Conservation (phyloP, 2,888 invertebrate species). For the Orthosia gothica region DNA sequence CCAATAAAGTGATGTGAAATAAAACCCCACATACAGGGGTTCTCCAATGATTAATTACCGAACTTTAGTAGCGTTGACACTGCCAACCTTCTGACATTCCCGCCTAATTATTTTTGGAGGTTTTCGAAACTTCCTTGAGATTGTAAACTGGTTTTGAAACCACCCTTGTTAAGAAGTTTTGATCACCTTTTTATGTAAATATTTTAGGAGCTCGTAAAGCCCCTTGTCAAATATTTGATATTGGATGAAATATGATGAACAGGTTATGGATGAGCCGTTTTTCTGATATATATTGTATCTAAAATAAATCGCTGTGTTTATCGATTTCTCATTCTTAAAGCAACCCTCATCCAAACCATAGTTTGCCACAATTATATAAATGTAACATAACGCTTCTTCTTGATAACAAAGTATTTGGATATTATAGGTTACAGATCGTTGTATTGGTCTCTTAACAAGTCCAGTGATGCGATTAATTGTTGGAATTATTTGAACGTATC, state of each 20-base stretch:
- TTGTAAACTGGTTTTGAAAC: constrained; percentile 55
- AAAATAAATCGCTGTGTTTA: not conserved
- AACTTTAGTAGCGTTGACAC: constrained; percentile 72
- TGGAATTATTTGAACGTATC: not conserved
- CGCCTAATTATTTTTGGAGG: constrained; percentile 67
- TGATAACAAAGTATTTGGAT: too few species aligned
- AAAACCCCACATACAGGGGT: constrained; percentile 64
- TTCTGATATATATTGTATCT: not conserved
- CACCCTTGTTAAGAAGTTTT: constrained; percentile 59
- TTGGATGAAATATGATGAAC: constrained; percentile 49
- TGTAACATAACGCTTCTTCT: too few species aligned
- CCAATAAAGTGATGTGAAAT: constrained; percentile 70
- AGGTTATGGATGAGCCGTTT: constrained; percentile 1
- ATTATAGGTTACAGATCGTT: too few species aligned
- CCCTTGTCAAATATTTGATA: constrained; percentile 58
- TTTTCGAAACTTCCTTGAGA: constrained; percentile 63
- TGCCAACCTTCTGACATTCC: constrained; percentile 57
- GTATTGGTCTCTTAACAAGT: too few species aligned
- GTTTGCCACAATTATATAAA: too few species aligned
- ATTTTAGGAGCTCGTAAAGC: constrained; percentile 52
- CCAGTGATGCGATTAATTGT: not conserved
- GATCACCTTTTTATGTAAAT: constrained; percentile 66
- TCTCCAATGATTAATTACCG: constrained; percentile 71
- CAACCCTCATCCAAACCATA: not conserved
- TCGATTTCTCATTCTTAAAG: not conserved